These are phyloP conservation scores for Heptranchias perlo DNA, from an alignment of 2,113 vertebrate species.

Conservation along the genomic window DNA sequence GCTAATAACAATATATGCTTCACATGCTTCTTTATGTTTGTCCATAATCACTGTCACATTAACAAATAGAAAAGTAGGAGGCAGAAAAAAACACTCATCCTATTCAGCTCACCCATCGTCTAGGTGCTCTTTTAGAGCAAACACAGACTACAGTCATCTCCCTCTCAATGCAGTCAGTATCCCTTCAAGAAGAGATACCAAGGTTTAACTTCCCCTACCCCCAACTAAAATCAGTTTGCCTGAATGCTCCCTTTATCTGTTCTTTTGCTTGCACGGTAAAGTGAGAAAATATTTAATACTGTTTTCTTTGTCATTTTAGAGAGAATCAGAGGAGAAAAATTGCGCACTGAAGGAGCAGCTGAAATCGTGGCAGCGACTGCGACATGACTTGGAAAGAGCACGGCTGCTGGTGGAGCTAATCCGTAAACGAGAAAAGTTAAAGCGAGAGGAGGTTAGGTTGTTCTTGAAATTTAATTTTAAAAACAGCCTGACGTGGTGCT, in stretches of 20 bases:
- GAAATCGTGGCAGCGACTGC: slow-evolving; percentile 94
- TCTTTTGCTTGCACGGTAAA: not conserved
- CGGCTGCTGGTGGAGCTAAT: slow-evolving; percentile 94
- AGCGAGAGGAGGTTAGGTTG: slow-evolving; percentile 85
- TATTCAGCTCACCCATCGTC: not conserved
- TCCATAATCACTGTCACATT: not conserved
- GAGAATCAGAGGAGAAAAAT: slow-evolving; percentile 89
- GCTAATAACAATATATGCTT: not conserved
- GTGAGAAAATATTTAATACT: not conserved
- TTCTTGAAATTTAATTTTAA: not conserved
- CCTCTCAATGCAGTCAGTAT: not conserved
- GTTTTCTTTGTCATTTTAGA: slow-evolving; percentile 55
- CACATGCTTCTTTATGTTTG: not conserved
- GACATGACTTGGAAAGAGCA: slow-evolving; percentile 92
- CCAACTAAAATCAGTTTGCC: not conserved
- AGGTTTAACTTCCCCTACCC: not conserved
- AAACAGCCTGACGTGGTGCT: not conserved
- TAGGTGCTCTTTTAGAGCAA: not conserved
- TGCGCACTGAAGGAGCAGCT: slow-evolving; percentile 90
- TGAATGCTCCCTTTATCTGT: not conserved
- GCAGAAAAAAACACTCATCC: not conserved
- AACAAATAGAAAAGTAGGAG: not conserved
- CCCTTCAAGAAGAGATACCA: not conserved
- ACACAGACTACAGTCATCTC: not conserved
- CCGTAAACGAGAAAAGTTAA: slow-evolving; percentile 94